These are phyloP conservation scores for Druceiella hillmani DNA, from an alignment of 2,888 invertebrate genomes.

Conservation along the genomic window DNA sequence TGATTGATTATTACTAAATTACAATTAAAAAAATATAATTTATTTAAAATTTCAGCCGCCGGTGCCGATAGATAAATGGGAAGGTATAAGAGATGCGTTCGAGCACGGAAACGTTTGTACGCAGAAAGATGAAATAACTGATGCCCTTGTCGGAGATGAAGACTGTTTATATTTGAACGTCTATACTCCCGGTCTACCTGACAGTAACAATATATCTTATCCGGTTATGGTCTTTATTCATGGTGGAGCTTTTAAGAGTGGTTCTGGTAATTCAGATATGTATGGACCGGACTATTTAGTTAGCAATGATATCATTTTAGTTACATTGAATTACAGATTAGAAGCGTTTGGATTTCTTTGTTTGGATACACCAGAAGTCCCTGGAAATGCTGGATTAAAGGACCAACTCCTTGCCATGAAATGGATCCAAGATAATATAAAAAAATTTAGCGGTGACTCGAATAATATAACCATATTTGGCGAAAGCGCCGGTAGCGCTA, in stretches of 20 bases:
- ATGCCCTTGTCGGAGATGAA: neutral
- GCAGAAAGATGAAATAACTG: no score
- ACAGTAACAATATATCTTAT: neutral
- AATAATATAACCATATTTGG: slow-evolving; percentile 6
- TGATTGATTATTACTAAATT: no score
- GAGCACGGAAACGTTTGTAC: neutral
- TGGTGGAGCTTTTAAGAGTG: slow-evolving; percentile 2
- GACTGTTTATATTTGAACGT: slow-evolving; percentile 6
- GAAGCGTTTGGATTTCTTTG: slow-evolving; percentile 5
- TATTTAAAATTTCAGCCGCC: no score
- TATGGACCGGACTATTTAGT: slow-evolving; percentile 4
- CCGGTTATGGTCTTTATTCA: slow-evolving; percentile 5
- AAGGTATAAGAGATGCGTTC: slow-evolving; percentile 1
- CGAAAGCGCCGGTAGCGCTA: neutral
- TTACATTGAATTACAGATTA: slow-evolving; percentile 4
- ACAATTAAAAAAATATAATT: no score
- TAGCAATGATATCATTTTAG: neutral
- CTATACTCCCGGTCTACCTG: neutral
- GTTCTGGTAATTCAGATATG: neutral
- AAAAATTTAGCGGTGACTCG: slow-evolving; percentile 3
- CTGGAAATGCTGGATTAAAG: slow-evolving; percentile 3
- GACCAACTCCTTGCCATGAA: slow-evolving; percentile 2
- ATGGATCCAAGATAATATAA: slow-evolving; percentile 5
- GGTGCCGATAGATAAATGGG: slow-evolving; percentile 1
- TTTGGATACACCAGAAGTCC: slow-evolving; percentile 2